phyloP scores from a whole-genome alignment of 2,797 vertebrate species.

The Zonotrichia albicollis region DNA sequence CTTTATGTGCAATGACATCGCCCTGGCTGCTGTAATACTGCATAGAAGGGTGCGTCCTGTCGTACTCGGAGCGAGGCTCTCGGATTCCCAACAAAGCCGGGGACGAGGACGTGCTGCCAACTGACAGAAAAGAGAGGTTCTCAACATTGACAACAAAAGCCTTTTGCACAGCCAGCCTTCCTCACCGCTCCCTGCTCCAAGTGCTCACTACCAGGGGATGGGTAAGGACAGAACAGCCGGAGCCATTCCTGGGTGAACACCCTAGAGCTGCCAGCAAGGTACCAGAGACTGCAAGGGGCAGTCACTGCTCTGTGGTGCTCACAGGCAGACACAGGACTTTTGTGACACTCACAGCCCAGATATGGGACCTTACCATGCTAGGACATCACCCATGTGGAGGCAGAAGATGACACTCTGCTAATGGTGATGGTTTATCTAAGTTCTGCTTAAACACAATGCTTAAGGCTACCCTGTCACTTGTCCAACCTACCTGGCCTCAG shows the following conservation, averaged over 20 bases:
- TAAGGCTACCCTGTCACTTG: background rate
- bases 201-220: background rate
- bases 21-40: constrained; percentile 96
- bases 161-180: background rate
- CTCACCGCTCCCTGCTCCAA: background rate
- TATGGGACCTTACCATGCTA: background rate
- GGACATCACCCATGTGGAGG: background rate
- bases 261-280: background rate
- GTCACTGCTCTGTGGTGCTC: background rate
- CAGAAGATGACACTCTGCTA: background rate
- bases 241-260: background rate
- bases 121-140: constrained; percentile 68
- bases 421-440: background rate
- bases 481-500: background rate
- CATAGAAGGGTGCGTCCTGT: constrained; percentile 91
- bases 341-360: background rate
- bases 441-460: background rate
- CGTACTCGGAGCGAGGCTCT: constrained; percentile 91
- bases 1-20: constrained; percentile 87
- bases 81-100: constrained; percentile 92
- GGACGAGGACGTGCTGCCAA: constrained; percentile 93
- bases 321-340: background rate
- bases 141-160: background rate
- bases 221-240: background rate
- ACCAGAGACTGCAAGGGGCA: background rate